Conservation (phyloP, 2,888 invertebrate genomes). For the Dione juno region DNA sequence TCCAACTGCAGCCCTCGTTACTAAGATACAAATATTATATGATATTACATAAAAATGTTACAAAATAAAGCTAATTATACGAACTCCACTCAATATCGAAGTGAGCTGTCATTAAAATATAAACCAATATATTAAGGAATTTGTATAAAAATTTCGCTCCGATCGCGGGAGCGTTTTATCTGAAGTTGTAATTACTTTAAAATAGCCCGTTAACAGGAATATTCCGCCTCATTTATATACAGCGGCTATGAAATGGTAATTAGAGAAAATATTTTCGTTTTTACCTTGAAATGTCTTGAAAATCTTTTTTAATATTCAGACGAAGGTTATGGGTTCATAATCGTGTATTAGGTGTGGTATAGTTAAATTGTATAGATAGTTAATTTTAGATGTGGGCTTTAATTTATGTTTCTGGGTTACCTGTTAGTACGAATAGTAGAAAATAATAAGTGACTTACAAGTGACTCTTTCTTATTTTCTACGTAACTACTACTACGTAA, state of each 20-base stretch:
- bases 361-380: too few species aligned
- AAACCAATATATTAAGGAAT: conserved; percentile 21
- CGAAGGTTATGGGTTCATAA: too few species aligned
- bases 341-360: too few species aligned
- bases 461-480: too few species aligned
- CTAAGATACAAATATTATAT: too few species aligned
- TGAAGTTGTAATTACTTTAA: conserved; percentile 41
- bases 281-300: background rate
- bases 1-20: too few species aligned
- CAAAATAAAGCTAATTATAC: background rate
- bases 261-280: conserved; percentile 18
- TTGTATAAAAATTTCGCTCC: conserved; percentile 4
- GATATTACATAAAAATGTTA: background rate
- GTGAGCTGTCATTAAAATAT: background rate
- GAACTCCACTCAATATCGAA: background rate
- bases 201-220: conserved; percentile 38
- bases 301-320: too few species aligned
- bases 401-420: too few species aligned
- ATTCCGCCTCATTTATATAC: conserved; percentile 37
- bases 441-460: too few species aligned
- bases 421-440: too few species aligned
- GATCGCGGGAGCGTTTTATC: conserved; percentile 28
- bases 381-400: too few species aligned
- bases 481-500: too few species aligned
- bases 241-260: conserved; percentile 22